Percentiles rank a stretch among this genome's conserved stretches.
These are phyloP conservation scores for Epizoanthus stellaris DNA, from an alignment of 92 coral and sea anemone species.

Conservation along the genomic window DNA sequence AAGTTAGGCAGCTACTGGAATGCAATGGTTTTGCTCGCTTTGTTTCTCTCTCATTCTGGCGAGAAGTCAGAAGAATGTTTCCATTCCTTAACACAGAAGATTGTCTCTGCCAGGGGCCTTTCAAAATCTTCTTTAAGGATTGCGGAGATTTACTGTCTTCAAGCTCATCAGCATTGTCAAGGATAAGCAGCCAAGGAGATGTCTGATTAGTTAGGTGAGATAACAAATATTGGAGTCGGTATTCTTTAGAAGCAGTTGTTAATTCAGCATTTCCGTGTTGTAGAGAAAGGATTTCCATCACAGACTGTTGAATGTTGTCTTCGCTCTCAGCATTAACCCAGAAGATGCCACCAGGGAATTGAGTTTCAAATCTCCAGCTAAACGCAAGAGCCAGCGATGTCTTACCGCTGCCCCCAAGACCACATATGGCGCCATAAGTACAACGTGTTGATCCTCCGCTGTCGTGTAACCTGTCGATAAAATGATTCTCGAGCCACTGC, in stretches of 20 bases:
- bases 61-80: conserved; percentile 9
- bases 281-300: conserved; percentile 1
- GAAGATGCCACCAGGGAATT: conserved; percentile 34
- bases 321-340: conserved; percentile 26
- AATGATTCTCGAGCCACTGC: background rate
- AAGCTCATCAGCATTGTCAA: conserved; percentile 38
- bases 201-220: background rate
- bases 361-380: background rate
- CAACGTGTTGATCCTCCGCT: background rate
- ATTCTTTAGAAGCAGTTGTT: background rate
- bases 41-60: background rate
- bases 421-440: conserved; percentile 2
- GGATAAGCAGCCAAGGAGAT: conserved; percentile 25
- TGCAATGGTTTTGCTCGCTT: background rate
- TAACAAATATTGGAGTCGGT: background rate
- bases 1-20: background rate
- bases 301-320: background rate
- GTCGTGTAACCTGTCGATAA: background rate
- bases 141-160: background rate
- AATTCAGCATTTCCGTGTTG: no score
- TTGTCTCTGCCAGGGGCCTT: background rate
- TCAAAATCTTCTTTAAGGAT: background rate
- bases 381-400: conserved; percentile 20
- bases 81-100: background rate
- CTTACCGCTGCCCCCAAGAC: conserved; percentile 19